Base-by-base conservation (phyloP, 2,888 invertebrate species). In the Sepioteuthis lessoniana region DNA sequence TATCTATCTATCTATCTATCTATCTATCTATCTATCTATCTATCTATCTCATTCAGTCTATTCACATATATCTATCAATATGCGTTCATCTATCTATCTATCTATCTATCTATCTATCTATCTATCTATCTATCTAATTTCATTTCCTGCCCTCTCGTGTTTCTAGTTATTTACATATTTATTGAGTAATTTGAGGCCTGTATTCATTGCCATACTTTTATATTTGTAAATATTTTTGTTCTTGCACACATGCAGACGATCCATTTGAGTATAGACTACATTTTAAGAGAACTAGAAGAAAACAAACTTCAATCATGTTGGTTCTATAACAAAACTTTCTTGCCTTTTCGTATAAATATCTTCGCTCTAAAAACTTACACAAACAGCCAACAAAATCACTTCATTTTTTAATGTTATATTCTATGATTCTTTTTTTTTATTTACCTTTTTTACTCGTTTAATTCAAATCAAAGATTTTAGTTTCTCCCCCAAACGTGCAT, bases 261-360 rank as follows among this genome's bases (percentile, higher is more conserved):
- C 21, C 50, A 50, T 50, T 50, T 50, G 50, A 50, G 50, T 50
- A 50, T 5, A 76, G 76, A 76, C 4, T n/a, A 76, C 76, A 76
- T 76, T 76, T 10, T 31, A 8, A 8, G 16, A 47, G 46, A 28
- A 31, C 28, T 60, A 25, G 8, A 76, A 10, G 76, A 76, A 76
- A 76, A 76, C 76, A 76, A 76, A 76, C 76, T 76, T 76, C 31
- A 76, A 76, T 76, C 76, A n/a, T 28, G 31, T 31, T 76, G 10
- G 8, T 76, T 76, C 31, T n/a, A 31, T 31, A 76, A 76, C 76
- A 76, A 76, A 76, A n/a, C 31, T 76, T 76, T 76, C 76, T 76
- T 76, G 76, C 76, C 76, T 28, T 76, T 76, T 76, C 76, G 76
- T n/a, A 76, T 76, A n/a, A 76, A 76, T 31, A 76, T 76, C 76